phyloP scores from a whole-genome alignment of 2,113 vertebrate species.

The Xenotilapia longispinis region DNA sequence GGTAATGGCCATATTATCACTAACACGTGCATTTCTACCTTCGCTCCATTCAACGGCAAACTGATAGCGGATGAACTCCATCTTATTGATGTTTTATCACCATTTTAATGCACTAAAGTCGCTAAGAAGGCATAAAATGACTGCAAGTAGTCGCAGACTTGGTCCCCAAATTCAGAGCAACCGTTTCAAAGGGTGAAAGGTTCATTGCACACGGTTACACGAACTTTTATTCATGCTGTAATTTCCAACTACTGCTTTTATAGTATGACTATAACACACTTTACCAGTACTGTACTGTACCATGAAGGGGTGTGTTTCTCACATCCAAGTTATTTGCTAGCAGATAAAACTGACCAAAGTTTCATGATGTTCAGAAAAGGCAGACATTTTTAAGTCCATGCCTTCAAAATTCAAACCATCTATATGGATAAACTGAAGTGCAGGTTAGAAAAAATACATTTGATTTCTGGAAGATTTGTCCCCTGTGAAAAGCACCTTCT shows the following conservation, averaged over 20 bases:
- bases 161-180: not conserved
- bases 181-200: rapidly evolving
- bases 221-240: not conserved
- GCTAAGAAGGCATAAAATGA: not conserved
- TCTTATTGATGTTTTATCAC: not conserved
- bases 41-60: not conserved
- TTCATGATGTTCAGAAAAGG: rapidly evolving
- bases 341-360: rapidly evolving
- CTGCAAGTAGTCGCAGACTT: rapidly evolving
- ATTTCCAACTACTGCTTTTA: not conserved
- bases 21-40: not conserved
- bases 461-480: not conserved
- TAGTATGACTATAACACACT: not conserved
- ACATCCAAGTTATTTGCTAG: not conserved
- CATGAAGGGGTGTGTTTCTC: not conserved
- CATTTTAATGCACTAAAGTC: not conserved
- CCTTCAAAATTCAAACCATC: not conserved
- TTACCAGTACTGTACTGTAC: rapidly evolving
- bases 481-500: not conserved
- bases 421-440: not conserved
- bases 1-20: not conserved
- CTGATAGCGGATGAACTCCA: not conserved
- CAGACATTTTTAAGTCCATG: not conserved
- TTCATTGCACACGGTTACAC: not conserved
- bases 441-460: not conserved